A percentile compares a stretch with the other conserved stretches of the same genome.
These are phyloP conservation scores for Galaxea fascicularis DNA, from an alignment of 92 coral and sea anemone genomes.

Conservation along the genomic window DNA sequence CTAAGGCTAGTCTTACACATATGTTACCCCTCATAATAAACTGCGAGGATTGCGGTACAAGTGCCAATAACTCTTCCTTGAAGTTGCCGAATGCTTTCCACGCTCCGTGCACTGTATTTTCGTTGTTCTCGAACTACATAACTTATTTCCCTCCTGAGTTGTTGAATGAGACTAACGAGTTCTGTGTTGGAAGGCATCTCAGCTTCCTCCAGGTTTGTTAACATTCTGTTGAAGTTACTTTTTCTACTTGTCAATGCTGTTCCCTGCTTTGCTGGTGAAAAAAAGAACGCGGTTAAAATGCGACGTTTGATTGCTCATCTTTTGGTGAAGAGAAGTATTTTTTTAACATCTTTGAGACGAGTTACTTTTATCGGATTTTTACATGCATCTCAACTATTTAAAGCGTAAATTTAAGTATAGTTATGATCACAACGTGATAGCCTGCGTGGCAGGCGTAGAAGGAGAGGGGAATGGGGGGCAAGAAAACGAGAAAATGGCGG, in stretches of 20 bases:
- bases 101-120: constrained; percentile 84
- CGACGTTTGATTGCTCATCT: background rate
- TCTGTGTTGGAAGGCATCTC: constrained; percentile 69
- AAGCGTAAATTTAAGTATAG: too few relatives aligned
- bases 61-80: constrained; percentile 87
- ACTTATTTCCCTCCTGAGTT: constrained; percentile 64
- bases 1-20: background rate
- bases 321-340: too few relatives aligned
- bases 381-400: too few relatives aligned
- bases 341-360: too few relatives aligned
- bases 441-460: too few relatives aligned
- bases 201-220: constrained; percentile 58
- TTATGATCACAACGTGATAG: too few relatives aligned
- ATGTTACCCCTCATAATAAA: constrained; percentile 74
- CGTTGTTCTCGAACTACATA: constrained; percentile 81
- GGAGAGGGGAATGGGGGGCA: too few relatives aligned
- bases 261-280: constrained; percentile 65
- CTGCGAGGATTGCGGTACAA: constrained; percentile 77
- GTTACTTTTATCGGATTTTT: too few relatives aligned
- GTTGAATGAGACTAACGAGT: constrained; percentile 52
- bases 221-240: constrained; percentile 57
- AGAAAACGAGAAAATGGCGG: too few relatives aligned
- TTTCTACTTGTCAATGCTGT: constrained; percentile 58
- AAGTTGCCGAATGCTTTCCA: constrained; percentile 81
- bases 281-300: background rate